A percentile compares a stretch with the other conserved stretches of the same genome.
Evolutionary conservation across 2,888 invertebrate genomes (phyloP).

Genomic region (Nipponacmea schrenckii): DNA sequence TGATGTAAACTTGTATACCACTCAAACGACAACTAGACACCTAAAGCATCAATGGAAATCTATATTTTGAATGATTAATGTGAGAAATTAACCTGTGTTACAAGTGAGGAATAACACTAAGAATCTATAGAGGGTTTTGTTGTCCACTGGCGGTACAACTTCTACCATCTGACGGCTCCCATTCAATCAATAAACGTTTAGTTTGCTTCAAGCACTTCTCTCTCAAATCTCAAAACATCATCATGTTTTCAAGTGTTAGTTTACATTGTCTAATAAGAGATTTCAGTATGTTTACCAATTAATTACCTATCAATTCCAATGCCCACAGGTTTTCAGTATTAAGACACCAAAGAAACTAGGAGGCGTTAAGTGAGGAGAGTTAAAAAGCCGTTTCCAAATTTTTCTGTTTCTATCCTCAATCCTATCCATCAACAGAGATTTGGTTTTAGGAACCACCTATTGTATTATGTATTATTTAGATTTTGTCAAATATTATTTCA

Average conservation of each 20-base stretch:
- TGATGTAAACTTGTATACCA: conserved; percentile 5
- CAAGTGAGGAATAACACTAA: conserved; percentile 1
- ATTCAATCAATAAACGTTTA: conserved; percentile 3
- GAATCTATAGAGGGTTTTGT: conserved; percentile 5
- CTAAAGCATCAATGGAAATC: conserved; percentile 8
- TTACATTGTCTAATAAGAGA: conserved; percentile 2
- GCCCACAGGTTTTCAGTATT: too few species aligned
- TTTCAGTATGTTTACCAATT: conserved; percentile 1
- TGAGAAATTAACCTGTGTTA: conserved; percentile 4
- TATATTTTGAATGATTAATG: conserved; percentile 8
- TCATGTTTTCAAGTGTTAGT: conserved; percentile 3
- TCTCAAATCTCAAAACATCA: conserved; percentile 1
- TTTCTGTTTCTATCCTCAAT: too few species aligned
- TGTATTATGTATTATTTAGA: too few species aligned
- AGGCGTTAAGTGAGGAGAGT: too few species aligned
- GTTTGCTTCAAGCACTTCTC: conserved; percentile 6
- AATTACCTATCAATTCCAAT: background rate
- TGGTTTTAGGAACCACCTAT: too few species aligned
- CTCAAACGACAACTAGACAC: conserved; percentile 6
- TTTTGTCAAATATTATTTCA: too few species aligned
- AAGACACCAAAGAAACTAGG: too few species aligned
- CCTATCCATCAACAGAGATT: too few species aligned
- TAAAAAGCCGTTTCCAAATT: too few species aligned
- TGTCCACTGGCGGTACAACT: conserved; percentile 3
- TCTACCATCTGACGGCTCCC: conserved; percentile 5